Conservation (phyloP, 2,797 vertebrate species). For the Halcyon chelicuti region DNA sequence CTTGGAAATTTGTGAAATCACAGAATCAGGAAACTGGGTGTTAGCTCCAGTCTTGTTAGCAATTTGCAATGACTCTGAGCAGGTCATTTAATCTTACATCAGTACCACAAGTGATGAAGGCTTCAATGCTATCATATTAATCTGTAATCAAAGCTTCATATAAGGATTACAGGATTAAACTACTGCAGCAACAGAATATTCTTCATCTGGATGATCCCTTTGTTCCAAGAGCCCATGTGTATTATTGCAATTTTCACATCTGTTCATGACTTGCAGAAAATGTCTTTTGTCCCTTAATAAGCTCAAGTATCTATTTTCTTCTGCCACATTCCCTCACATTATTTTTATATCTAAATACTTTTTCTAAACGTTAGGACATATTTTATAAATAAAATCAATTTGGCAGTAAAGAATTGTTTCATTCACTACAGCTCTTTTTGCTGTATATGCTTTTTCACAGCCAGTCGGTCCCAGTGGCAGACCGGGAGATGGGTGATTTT, state of each 20-base stretch:
- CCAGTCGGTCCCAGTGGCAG: too few species aligned
- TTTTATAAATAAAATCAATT: conserved; percentile 5
- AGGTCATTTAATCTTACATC: not conserved
- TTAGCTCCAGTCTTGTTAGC: not conserved
- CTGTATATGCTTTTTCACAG: not conserved
- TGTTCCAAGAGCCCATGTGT: not conserved
- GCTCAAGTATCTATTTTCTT: not conserved
- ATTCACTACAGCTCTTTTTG: not conserved
- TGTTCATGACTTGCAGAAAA: conserved; percentile 17
- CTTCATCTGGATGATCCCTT: conserved; percentile 4
- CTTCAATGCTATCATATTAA: not conserved
- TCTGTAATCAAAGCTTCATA: conserved; percentile 1
- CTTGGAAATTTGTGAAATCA: not conserved
- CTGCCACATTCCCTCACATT: not conserved
- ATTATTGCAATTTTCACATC: conserved; percentile 35
- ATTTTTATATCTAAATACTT: conserved; percentile 32
- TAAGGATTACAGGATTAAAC: not conserved
- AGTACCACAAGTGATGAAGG: not conserved
- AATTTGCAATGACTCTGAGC: not conserved
- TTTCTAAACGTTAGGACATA: conserved; percentile 18
- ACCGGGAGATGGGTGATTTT: too few species aligned
- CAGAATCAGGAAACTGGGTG: not conserved
- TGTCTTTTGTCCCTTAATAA: not conserved
- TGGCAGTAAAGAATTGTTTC: not conserved
- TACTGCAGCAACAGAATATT: not conserved